phyloP scores from a whole-genome alignment of 1,140 invertebrate genomes.

The Campoletis sonorensis region DNA sequence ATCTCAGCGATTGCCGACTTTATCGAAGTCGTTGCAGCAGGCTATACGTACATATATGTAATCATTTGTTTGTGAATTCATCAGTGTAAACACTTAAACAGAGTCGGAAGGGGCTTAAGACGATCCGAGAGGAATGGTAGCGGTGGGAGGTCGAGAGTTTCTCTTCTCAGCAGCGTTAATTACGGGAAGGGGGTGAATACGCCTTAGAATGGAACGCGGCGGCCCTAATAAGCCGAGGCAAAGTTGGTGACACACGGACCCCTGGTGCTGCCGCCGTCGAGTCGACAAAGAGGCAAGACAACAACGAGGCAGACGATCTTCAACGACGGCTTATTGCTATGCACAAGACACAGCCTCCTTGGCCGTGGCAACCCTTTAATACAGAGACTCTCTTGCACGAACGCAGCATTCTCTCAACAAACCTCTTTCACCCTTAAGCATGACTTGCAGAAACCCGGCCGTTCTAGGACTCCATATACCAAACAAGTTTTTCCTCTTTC shows the following conservation, averaged over 20 bases:
- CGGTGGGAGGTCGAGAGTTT: constrained; percentile 1
- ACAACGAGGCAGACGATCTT: constrained; percentile 43
- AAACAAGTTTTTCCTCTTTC: not conserved
- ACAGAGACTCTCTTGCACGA: constrained; percentile 49
- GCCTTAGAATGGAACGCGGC: not conserved
- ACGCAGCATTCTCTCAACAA: constrained; percentile 24
- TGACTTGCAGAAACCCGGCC: constrained; percentile 28
- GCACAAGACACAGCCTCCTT: constrained; percentile 46
- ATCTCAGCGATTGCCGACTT: constrained; percentile 17
- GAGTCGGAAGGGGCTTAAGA: constrained; percentile 43
- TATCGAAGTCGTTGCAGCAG: constrained; percentile 36
- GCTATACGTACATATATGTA: not conserved
- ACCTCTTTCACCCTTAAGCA: constrained; percentile 5
- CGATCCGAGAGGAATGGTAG: constrained; percentile 7
- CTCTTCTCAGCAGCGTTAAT: constrained; percentile 43
- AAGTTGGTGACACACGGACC: constrained; percentile 48
- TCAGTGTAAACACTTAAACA: constrained; percentile 43
- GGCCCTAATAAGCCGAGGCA: constrained; percentile 51
- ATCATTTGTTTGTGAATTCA: constrained; percentile 38
- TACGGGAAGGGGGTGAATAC: constrained; percentile 33
- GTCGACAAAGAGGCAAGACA: constrained; percentile 30
- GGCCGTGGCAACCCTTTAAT: constrained; percentile 55
- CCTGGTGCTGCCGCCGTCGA: constrained; percentile 1
- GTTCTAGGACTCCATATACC: constrained; percentile 12
- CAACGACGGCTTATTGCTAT: constrained; percentile 53